Base-by-base conservation (phyloP, 2,797 vertebrate genomes). In the Sebastes matsubarae region DNA sequence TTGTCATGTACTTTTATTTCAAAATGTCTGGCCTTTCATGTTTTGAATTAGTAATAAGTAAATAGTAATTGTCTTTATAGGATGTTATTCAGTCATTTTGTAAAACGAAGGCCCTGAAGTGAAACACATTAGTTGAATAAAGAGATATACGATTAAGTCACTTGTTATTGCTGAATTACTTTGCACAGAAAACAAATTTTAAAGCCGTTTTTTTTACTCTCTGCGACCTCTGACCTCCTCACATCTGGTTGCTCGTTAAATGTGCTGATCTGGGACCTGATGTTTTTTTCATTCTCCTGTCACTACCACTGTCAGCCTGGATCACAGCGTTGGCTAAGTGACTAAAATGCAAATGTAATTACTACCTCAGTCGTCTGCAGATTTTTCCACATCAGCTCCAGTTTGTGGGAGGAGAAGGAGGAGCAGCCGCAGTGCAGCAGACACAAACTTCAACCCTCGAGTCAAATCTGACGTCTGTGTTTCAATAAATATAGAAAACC, bases 271-370 rank as follows among this genome's bases (percentile, higher is more conserved):
- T 24, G 20, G 27, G 16, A 68, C 8, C 14, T 55, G 34, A 32
- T 27, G 11, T 29, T 2, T 32, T 65, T 76, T 75, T 68, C 24
- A 8, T 10, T 68, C 63, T 63, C 52, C 67, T n/a, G 63, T 50
- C 74, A 29, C n/a, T 27, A 10, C 20, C 9, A 0, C 55, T 68
- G 27, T 66, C 63, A 6, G 64, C 16, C 32, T 20, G 29, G 6
- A 46, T 57, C 52, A 57, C 27, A 32, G 71, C 36, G 7, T 20
- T 79, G 83, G 75, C 63, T 24, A 55, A 76, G 57, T 72, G 83
- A 79, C 68, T 84, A 30, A 84, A 80, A 84, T 84, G 82, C 82
- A 76, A 84, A 84, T 84, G 68, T 75, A 59, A 84, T 84, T 64
- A 80, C 76, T 60, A 24, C 68, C 72, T 67, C 61, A 14, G 75